These are phyloP conservation scores for Hycleus cichorii DNA, from an alignment of 1,140 invertebrate genomes.

Conservation along the genomic window DNA sequence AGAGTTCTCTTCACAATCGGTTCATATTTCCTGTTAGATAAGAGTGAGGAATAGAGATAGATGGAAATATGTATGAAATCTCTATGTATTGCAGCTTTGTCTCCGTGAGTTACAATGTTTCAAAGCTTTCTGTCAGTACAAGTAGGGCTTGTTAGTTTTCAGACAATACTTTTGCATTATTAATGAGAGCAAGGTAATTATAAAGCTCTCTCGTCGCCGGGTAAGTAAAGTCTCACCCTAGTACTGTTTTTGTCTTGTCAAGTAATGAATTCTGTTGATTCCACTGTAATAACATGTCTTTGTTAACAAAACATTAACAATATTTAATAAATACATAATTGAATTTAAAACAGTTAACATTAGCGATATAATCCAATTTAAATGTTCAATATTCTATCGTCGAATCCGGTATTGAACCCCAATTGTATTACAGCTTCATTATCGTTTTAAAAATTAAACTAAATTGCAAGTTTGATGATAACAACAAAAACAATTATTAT, in stretches of 20 bases:
- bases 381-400: too few species aligned
- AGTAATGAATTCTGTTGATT: background rate
- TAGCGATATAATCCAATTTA: too few species aligned
- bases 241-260: constrained; percentile 9
- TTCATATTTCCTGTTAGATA: background rate
- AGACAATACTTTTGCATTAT: constrained; percentile 16
- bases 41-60: background rate
- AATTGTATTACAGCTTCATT: too few species aligned
- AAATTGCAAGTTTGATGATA: too few species aligned
- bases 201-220: constrained; percentile 9
- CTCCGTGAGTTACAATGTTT: constrained; percentile 8
- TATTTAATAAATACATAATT: too few species aligned
- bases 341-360: too few species aligned
- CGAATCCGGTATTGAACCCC: too few species aligned
- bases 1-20: constrained; percentile 1
- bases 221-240: constrained; percentile 3
- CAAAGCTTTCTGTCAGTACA: constrained; percentile 11
- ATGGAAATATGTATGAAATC: too few species aligned
- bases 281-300: too few species aligned
- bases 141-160: constrained; percentile 12
- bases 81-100: background rate
- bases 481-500: too few species aligned
- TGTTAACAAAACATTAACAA: too few species aligned
- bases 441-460: too few species aligned
- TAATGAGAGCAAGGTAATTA: constrained; percentile 15